Conservation (phyloP, 37 sponge, comb jelly and placozoan genomes). For the Beroe forskalii region DNA sequence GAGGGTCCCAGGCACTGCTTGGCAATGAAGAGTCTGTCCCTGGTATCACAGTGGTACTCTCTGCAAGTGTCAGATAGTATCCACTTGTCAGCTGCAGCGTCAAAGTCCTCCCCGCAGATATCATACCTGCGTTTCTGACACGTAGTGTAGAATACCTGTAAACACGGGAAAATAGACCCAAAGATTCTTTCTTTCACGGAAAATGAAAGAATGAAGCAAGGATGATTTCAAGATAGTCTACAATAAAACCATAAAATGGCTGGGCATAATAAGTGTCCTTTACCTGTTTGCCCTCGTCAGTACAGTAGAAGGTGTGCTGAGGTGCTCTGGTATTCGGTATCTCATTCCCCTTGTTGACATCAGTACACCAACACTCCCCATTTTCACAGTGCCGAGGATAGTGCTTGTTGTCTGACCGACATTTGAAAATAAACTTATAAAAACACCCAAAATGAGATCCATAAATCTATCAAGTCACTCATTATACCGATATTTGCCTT, state of each 20-base stretch:
- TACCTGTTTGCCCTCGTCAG: constrained; percentile 32
- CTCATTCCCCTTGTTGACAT: constrained; percentile 20
- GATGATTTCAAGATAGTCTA: no score
- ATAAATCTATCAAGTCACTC: no score
- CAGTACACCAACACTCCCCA: constrained; percentile 5
- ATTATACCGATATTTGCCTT: no score
- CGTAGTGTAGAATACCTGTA: not conserved
- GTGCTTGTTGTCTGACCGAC: not conserved
- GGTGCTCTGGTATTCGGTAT: not conserved
- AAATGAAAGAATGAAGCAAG: not conserved
- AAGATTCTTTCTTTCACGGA: not conserved
- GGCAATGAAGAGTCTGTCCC: constrained; percentile 3
- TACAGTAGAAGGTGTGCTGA: constrained; percentile 43
- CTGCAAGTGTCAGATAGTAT: not conserved
- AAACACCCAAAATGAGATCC: no score
- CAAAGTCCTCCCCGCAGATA: constrained; percentile 14
- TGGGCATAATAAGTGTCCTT: no score
- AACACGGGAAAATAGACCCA: no score
- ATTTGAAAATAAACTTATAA: not conserved
- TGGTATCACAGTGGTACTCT: constrained; percentile 30
- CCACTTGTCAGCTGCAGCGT: not conserved
- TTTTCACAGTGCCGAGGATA: constrained; percentile 17
- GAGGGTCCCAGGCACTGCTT: constrained; percentile 28
- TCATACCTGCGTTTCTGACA: not conserved
- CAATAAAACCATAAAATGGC: no score